These are phyloP conservation scores for Cetoscarus ocellatus DNA, from an alignment of 2,797 vertebrate species.

Conservation along the genomic window DNA sequence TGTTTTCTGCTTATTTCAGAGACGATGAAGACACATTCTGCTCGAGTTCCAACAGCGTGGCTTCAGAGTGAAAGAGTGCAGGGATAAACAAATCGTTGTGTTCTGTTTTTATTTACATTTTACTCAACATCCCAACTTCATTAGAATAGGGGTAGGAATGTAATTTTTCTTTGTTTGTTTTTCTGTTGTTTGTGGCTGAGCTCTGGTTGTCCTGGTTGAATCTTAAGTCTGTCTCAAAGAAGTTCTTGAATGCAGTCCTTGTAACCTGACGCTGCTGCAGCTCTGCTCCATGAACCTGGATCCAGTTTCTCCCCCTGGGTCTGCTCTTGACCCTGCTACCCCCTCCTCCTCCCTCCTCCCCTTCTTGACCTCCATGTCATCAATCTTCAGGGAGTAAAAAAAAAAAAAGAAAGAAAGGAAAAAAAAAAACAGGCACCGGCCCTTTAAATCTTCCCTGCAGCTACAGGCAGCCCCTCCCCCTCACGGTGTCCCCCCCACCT, in stretches of 20 bases:
- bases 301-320: not conserved
- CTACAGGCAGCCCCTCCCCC: slow-evolving; percentile 16
- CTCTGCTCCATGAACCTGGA: not conserved
- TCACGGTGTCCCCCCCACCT: slow-evolving; percentile 7
- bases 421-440: slow-evolving; percentile 21
- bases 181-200: too few relatives aligned
- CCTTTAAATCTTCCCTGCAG: slow-evolving; percentile 42
- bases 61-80: too few relatives aligned
- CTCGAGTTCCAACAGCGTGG: too few relatives aligned
- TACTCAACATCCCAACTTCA: too few relatives aligned
- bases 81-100: too few relatives aligned
- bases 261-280: slow-evolving; percentile 1
- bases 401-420: slow-evolving; percentile 2
- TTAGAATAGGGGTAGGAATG: not conserved
- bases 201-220: not conserved
- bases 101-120: too few relatives aligned
- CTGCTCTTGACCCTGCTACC: slow-evolving; percentile 7
- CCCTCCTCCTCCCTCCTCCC: slow-evolving; percentile 1
- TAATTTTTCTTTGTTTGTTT: too few relatives aligned
- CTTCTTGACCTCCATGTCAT: slow-evolving; percentile 47
- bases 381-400: slow-evolving; percentile 29
- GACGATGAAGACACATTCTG: too few relatives aligned
- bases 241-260: not conserved
- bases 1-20: too few relatives aligned
- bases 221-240: not conserved